phyloP scores from a whole-genome alignment of 2,113 vertebrate species.

The Oenanthe melanoleuca region DNA sequence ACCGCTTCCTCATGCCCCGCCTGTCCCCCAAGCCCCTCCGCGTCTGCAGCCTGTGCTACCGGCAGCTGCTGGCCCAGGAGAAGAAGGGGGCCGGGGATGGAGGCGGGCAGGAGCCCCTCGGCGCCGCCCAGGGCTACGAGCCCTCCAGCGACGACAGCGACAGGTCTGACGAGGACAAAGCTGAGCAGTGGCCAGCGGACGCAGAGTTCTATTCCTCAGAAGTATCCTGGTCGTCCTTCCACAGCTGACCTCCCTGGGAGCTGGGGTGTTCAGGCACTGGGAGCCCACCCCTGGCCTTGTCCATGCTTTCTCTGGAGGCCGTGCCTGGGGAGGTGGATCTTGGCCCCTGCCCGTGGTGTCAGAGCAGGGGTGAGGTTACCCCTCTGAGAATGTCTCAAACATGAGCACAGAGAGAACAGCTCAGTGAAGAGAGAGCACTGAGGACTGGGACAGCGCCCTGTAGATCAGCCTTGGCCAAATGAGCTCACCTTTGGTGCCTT shows the following conservation, averaged over 20 bases:
- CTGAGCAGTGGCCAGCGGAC: conserved; percentile 69
- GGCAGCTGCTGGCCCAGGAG: conserved; percentile 63
- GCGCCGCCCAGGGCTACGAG: background rate
- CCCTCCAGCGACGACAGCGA: conserved; percentile 78
- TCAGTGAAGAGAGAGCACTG: background rate
- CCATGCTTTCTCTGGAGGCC: background rate
- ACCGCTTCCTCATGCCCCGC: conserved; percentile 78
- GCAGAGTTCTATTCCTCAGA: conserved; percentile 72
- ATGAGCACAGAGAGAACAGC: background rate
- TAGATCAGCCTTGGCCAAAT: background rate
- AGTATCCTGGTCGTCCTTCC: conserved; percentile 81
- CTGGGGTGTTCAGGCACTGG: background rate
- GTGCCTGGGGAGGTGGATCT: background rate
- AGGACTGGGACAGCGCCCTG: background rate
- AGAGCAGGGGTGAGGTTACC: background rate
- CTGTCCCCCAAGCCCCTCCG: conserved; percentile 83
- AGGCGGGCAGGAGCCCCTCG: background rate
- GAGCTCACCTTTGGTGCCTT: background rate
- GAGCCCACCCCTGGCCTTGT: background rate
- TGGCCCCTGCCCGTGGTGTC: background rate
- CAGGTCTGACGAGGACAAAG: conserved; percentile 69
- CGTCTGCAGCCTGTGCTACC: conserved; percentile 82
- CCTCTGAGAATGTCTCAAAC: accelerated
- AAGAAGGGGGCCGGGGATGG: conserved; percentile 40
- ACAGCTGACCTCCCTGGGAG: conserved; percentile 65